phyloP scores from a whole-genome alignment of 2,113 vertebrate genomes.

The Castor canadensis region DNA sequence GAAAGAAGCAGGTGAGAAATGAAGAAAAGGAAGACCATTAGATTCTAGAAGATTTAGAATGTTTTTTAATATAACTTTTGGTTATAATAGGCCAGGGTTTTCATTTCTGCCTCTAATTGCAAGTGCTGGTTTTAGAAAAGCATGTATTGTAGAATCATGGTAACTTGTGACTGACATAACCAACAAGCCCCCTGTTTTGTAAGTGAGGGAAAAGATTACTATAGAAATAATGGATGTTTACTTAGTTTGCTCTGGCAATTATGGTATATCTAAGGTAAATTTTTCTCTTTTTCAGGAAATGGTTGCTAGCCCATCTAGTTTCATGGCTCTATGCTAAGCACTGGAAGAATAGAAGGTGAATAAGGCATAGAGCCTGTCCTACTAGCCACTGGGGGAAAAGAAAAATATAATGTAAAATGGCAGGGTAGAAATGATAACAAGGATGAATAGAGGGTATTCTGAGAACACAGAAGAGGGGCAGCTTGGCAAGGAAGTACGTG shows the following conservation, averaged over 20 bases:
- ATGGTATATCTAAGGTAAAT: background rate
- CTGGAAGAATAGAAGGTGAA: background rate
- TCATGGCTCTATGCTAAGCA: background rate
- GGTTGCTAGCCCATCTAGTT: background rate
- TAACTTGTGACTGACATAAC: background rate
- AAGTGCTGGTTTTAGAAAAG: background rate
- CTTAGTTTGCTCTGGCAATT: background rate
- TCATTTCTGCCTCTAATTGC: slow-evolving; percentile 9
- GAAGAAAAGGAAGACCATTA: background rate
- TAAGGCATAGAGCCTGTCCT: background rate
- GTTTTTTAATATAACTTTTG: background rate
- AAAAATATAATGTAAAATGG: background rate
- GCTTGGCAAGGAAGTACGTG: background rate
- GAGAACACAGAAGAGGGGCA: background rate
- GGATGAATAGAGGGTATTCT: background rate
- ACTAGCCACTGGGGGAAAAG: background rate
- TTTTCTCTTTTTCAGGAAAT: slow-evolving; percentile 4
- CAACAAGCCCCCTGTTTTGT: background rate
- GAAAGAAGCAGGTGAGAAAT: background rate
- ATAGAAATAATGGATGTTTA: background rate
- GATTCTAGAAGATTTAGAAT: background rate
- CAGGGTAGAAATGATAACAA: background rate
- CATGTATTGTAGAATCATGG: background rate
- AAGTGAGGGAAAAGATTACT: background rate
- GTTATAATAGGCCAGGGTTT: background rate